Evolutionary conservation across 2,888 invertebrate genomes (phyloP).

Genomic region (Chesias legatella): DNA sequence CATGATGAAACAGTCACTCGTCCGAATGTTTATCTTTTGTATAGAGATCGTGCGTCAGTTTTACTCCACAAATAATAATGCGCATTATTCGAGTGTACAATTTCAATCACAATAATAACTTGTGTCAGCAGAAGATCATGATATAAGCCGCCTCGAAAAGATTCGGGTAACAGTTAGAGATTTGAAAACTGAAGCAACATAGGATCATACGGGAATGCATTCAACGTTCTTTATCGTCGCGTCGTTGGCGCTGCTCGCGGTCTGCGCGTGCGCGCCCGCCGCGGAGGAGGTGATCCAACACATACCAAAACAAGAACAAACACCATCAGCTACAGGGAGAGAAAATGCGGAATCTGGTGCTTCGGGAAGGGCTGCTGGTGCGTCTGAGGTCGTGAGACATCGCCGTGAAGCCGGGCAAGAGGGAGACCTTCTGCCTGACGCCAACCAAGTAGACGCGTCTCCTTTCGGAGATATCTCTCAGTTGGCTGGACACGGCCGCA

Average conservation of each 20-base stretch:
- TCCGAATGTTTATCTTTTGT: constrained; percentile 44
- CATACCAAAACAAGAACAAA: constrained; percentile 65
- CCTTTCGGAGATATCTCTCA: constrained; percentile 58
- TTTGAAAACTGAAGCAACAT: constrained; percentile 54
- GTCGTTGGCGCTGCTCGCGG: constrained; percentile 65
- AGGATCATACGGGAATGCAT: constrained; percentile 69
- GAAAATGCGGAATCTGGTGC: constrained; percentile 67
- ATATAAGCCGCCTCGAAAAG: constrained; percentile 46
- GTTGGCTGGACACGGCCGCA: constrained; percentile 58
- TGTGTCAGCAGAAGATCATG: constrained; percentile 50
- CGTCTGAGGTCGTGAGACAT: constrained; percentile 40
- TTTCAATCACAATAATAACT: constrained; percentile 57
- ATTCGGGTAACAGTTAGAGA: constrained; percentile 35
- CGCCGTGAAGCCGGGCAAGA: constrained; percentile 63
- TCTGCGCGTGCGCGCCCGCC: constrained; percentile 61
- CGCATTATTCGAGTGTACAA: constrained; percentile 51
- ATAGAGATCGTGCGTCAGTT: constrained; percentile 55
- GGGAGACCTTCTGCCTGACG: constrained; percentile 62
- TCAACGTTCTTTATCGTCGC: constrained; percentile 66
- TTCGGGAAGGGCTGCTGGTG: constrained; percentile 63
- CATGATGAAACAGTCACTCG: constrained; percentile 52
- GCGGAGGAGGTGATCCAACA: constrained; percentile 65
- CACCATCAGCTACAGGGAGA: constrained; percentile 71
- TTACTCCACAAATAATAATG: constrained; percentile 54
- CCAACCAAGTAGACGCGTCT: constrained; percentile 53